Conservation (phyloP, 2,113 vertebrate genomes). For the Strix aluco region DNA sequence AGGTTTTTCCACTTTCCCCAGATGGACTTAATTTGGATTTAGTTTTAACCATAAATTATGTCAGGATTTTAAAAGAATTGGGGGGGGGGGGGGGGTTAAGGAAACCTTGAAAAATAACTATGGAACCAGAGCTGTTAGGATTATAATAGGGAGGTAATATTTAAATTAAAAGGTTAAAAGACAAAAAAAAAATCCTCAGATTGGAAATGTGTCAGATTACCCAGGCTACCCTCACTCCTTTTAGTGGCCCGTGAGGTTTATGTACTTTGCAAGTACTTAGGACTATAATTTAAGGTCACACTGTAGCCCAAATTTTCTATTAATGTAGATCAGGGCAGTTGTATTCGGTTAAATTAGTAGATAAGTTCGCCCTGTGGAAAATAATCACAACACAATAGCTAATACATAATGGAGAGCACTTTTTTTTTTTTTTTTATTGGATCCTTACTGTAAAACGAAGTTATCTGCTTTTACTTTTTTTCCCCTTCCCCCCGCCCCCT, state of each 20-base stretch:
- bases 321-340: not conserved
- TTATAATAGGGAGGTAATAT: not conserved
- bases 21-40: constrained; percentile 34
- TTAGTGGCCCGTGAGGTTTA: not conserved
- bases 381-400: not conserved
- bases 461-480: not conserved
- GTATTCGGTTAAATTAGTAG: not conserved
- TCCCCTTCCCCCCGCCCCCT: rapidly evolving
- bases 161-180: not conserved
- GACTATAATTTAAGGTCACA: not conserved
- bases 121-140: not conserved
- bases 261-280: not conserved
- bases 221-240: not conserved
- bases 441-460: not conserved
- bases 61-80: not conserved
- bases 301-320: not conserved
- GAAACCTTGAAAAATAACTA: not conserved
- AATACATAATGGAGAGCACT: not conserved
- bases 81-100: not conserved
- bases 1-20: constrained; percentile 41
- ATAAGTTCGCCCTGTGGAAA: not conserved
- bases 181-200: not conserved
- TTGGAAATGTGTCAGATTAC: not conserved
- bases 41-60: constrained; percentile 15
- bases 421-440: not conserved